These are phyloP conservation scores for Axinella damicornis DNA, from an alignment of 37 sponge, comb jelly and placozoan genomes.

Conservation along the genomic window DNA sequence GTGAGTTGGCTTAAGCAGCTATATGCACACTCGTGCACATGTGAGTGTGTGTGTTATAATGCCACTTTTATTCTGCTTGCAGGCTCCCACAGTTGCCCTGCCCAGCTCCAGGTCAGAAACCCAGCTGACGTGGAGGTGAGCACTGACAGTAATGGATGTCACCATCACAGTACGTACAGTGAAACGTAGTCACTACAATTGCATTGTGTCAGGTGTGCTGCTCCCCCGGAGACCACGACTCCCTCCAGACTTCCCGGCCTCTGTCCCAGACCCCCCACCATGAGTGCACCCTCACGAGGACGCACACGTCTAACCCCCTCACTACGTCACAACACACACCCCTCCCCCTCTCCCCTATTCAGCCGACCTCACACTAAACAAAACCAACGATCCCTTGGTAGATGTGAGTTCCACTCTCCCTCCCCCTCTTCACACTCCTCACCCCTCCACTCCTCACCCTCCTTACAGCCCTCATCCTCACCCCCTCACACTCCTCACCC, in stretches of 20 bases:
- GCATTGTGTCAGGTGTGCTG: too few relatives aligned
- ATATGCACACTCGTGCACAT: neutral
- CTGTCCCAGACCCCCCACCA: neutral
- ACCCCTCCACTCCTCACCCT: too few relatives aligned
- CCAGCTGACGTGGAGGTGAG: neutral
- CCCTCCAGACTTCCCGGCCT: slow-evolving; percentile 2
- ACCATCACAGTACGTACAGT: neutral
- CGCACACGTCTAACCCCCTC: neutral
- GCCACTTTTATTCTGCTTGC: too few relatives aligned
- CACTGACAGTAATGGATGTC: neutral
- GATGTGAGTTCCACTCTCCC: too few relatives aligned
- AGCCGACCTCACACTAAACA: too few relatives aligned
- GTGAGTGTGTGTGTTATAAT: too few relatives aligned
- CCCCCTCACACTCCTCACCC: too few relatives aligned
- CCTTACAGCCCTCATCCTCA: too few relatives aligned
- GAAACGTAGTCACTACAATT: too few relatives aligned
- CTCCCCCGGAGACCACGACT: neutral
- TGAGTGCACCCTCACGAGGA: too few relatives aligned
- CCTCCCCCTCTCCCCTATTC: neutral
- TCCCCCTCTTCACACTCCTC: too few relatives aligned
- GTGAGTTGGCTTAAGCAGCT: neutral
- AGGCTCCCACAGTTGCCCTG: neutral
- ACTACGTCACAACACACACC: neutral
- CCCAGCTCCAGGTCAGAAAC: neutral
- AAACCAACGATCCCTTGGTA: too few relatives aligned